Base-by-base conservation (phyloP, 2,888 invertebrate genomes). In the Electrophaes corylata region DNA sequence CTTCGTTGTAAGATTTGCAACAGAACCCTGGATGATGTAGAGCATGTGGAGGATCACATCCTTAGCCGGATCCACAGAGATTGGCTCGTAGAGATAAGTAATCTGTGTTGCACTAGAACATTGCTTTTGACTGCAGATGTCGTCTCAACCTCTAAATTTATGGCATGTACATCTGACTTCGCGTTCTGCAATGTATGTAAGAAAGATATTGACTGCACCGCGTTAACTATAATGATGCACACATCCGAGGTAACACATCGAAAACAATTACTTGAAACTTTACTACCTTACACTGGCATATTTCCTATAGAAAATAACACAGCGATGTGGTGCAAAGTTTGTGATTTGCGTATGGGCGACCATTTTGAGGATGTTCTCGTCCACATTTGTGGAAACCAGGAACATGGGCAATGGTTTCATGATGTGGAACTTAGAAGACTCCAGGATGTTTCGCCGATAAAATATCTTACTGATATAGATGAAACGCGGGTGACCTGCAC, bases 301-400 rank as follows among this genome's bases (percentile, higher is more conserved):
- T 46, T 46, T 35, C 12, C 46, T 12, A 5, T 35, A 8, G 46
- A 46, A 10, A 18, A 45, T 45, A 18, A 19, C 18, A 46, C n/a
- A n/a, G 14, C 6, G 11, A 46, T 46, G 46, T 46, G 46, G 46
- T 46, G 46, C 20, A 46, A 46, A 35, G 10, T 46, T 6, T 46
- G 46, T 20, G 20, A 46, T 35, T 20, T 35, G 35, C 35, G 20
- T 8, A 12, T 35, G 6, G 18, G n/a, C 11, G 33, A 46, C 2
- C 19, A 20, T 4, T 35, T 20, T 10, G 46, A 46, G 1, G 35
- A 35, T 3, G 33, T 46, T 4, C 33, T 46, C 4, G 10, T 35
- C 1, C 46, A 46, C 6, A n/a, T 46, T 3, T 20, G 12, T 20
- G 31, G 35, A 12, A 33, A 8, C 14, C 2, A n/a, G 10, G 20